A percentile compares a stretch with the other conserved stretches of the same genome.
Evolutionary conservation across 2,888 invertebrate genomes (phyloP).

Genomic region (Anaspis maculata): DNA sequence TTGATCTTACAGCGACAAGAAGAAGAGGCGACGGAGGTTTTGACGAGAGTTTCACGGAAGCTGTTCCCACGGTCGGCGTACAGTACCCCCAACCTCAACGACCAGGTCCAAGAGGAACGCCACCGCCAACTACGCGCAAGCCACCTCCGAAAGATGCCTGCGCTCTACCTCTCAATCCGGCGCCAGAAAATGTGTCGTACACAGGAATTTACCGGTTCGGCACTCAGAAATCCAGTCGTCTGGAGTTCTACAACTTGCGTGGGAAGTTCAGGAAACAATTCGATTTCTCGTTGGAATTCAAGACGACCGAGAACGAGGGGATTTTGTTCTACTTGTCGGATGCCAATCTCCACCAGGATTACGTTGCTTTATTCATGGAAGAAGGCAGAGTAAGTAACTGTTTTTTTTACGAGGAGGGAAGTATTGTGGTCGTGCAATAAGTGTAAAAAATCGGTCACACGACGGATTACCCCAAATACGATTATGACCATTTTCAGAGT

Average conservation of each 20-base stretch:
- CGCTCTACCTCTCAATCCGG: conserved; percentile 49
- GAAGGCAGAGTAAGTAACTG: conserved; percentile 62
- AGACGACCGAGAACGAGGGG: conserved; percentile 67
- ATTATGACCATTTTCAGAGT: no score
- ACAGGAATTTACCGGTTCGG: conserved; percentile 53
- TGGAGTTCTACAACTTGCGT: conserved; percentile 56
- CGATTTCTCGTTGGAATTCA: conserved; percentile 71
- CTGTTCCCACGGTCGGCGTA: conserved; percentile 3
- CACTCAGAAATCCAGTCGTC: conserved; percentile 58
- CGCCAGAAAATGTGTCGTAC: conserved; percentile 33
- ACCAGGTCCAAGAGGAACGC: conserved; percentile 36
- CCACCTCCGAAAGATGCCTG: conserved; percentile 41
- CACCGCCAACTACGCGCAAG: conserved; percentile 22
- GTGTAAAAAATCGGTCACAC: no score
- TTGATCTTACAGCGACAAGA: no score
- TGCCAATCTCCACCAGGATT: conserved; percentile 48
- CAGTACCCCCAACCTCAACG: conserved; percentile 6
- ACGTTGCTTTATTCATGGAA: conserved; percentile 66
- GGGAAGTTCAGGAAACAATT: conserved; percentile 57
- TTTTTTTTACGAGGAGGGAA: no score
- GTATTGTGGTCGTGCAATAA: no score
- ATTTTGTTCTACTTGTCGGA: conserved; percentile 76
- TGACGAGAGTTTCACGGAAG: conserved; percentile 5
- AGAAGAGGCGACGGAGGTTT: conserved; percentile 31
- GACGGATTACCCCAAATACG: no score